A percentile compares a stretch with the other conserved stretches of the same genome.
phyloP scores from a whole-genome alignment of 2,888 invertebrate genomes.

The Pyrocoelia pectoralis region DNA sequence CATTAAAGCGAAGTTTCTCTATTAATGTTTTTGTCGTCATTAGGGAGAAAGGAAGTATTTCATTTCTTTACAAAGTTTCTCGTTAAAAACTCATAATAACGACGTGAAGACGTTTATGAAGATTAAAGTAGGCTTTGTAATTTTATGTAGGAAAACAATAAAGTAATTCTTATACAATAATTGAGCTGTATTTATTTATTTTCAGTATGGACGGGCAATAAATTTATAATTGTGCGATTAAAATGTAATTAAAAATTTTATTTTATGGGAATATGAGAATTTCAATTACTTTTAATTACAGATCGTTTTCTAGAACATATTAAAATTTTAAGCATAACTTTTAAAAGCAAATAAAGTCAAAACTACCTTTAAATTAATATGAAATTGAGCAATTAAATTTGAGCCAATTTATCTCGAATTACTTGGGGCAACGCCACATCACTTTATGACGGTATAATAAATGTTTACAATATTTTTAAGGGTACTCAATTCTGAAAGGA shows the following conservation, averaged over 20 bases:
- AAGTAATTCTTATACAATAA: not conserved
- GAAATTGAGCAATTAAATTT: not conserved
- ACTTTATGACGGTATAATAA: too few species aligned
- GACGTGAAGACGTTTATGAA: constrained; percentile 11
- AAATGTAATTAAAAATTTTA: not conserved
- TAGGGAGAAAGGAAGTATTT: constrained; percentile 9
- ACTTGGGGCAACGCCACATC: too few species aligned
- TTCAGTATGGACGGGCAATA: not conserved
- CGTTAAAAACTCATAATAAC: constrained; percentile 19
- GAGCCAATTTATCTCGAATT: too few species aligned
- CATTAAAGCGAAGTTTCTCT: constrained; percentile 13
- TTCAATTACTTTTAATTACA: not conserved
- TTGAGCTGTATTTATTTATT: not conserved
- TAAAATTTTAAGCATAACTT: not conserved
- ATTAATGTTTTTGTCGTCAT: constrained; percentile 13
- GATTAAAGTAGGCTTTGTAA: constrained; percentile 8
- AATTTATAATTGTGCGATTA: not conserved
- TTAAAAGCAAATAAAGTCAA: not conserved
- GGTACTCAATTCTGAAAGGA: too few species aligned
- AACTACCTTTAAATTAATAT: not conserved
- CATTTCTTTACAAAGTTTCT: constrained; percentile 12
- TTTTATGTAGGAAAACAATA: not conserved
- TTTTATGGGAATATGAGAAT: not conserved
- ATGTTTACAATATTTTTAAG: too few species aligned
- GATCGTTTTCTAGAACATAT: not conserved